Base-by-base conservation (phyloP, 35 echinoderm and acorn worm species). In the Lytechinus pictus region DNA sequence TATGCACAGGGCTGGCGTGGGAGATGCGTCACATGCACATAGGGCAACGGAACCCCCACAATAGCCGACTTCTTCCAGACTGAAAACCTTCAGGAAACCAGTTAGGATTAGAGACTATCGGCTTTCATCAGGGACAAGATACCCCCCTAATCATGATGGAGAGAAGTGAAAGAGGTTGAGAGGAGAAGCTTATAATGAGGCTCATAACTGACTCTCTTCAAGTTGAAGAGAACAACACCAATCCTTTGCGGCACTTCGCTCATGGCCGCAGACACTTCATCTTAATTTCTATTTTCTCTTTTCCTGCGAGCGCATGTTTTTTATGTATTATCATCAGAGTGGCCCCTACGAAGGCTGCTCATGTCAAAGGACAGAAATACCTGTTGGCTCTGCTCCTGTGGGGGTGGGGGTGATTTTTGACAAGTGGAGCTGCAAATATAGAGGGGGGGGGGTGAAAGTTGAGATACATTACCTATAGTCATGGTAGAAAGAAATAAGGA, bases 401-500 rank as follows among this genome's bases (percentile, higher is more conserved):
- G 88, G 88, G 88, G 28, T 28, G 88, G 88, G 88, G 88, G 28
- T 52, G 88, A 90, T 90, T 90, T 21, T 54, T 14, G 29, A 90
- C 88, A 90, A 90, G 88, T 90, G 88, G 28, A 33, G 88, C 28
- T 52, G 88, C 88, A 90, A 90, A 54, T 27, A 90, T 27, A 89
- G 87, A 51, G 87, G 88, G 92, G 91, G 91, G 91, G 92, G 92
- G 92, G 52, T 93, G 27, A 29, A 27, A 55, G 52, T 28, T 11
- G 92, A 93, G 92, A 93, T 93, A 93, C 92, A 93, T 93, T 93
- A 93, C 92, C 92, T 90, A 28, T 95, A 94, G 96, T 96, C 96
- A 96, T 96, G 96, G 61, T 96, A 96, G 92, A 94, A 71, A 93
- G 96, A 94, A 96, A 96, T 96, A 86, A 94, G 92, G 93, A 96